A percentile compares a stretch with the other conserved stretches of the same genome.
Evolutionary conservation across 2,797 vertebrate genomes (phyloP).

Genomic region (Dendrocincla fuliginosa): DNA sequence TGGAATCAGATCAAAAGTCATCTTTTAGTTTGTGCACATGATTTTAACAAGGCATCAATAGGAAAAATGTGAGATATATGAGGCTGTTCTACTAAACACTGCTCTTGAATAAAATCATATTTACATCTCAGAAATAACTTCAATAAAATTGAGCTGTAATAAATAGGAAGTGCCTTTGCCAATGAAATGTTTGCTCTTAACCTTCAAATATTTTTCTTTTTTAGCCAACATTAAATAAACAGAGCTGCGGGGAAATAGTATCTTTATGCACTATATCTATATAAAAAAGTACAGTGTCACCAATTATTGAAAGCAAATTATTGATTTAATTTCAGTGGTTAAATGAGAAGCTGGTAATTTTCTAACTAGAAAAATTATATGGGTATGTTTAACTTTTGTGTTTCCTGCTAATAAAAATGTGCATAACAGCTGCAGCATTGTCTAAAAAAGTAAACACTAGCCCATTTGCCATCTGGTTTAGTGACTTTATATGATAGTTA

Average conservation of each 20-base stretch:
- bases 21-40: background rate
- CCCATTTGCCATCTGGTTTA: slow-evolving; percentile 64
- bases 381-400: slow-evolving; percentile 12
- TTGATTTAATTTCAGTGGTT: background rate
- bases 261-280: background rate
- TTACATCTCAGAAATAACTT: background rate
- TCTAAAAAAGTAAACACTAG: slow-evolving; percentile 60
- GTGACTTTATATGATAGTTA: slow-evolving; percentile 45
- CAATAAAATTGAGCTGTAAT: background rate
- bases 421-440: slow-evolving; percentile 44
- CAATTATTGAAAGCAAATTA: background rate
- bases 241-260: background rate
- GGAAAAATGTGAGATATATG: background rate
- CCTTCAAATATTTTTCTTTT: background rate
- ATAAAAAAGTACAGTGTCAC: background rate
- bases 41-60: background rate
- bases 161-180: background rate
- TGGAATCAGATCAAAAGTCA: background rate
- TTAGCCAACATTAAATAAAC: background rate
- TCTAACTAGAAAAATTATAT: slow-evolving; percentile 47
- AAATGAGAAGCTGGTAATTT: background rate
- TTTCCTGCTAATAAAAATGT: slow-evolving; percentile 48
- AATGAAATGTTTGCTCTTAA: background rate
- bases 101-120: background rate
- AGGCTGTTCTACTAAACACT: background rate